These are phyloP conservation scores for Scarus forsteni DNA, from an alignment of 2,797 vertebrate genomes.

Conservation along the genomic window DNA sequence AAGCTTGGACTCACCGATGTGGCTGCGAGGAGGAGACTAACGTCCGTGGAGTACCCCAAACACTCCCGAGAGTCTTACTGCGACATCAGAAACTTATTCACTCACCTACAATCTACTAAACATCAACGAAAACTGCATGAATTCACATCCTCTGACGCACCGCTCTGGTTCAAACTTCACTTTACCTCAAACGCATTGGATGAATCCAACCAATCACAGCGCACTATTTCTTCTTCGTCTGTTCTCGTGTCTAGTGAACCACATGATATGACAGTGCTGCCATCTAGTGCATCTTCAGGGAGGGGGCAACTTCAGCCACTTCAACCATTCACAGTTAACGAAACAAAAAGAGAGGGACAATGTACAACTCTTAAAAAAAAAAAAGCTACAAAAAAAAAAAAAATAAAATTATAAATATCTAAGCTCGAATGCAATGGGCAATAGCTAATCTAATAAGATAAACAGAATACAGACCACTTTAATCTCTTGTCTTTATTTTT, in stretches of 20 bases:
- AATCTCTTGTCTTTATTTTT: too few relatives aligned
- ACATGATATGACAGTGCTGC: background rate
- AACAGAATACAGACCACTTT: too few relatives aligned
- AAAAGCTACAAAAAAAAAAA: too few relatives aligned
- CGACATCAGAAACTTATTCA: background rate
- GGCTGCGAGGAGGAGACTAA: background rate
- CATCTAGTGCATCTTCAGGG: constrained; percentile 1
- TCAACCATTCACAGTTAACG: too few relatives aligned
- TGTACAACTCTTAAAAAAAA: too few relatives aligned
- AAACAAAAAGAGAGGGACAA: too few relatives aligned
- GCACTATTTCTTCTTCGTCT: constrained; percentile 25
- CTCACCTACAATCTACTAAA: background rate
- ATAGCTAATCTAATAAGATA: too few relatives aligned
- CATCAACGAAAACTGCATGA: background rate
- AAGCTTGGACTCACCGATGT: constrained; percentile 19
- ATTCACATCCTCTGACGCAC: background rate
- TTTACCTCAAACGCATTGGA: constrained; percentile 26
- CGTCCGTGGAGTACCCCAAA: background rate
- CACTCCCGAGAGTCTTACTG: accelerated
- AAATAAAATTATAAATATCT: too few relatives aligned
- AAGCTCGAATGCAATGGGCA: too few relatives aligned
- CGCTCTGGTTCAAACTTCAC: constrained; percentile 45
- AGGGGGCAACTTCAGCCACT: too few relatives aligned
- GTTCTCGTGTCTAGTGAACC: background rate
- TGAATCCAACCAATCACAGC: constrained; percentile 48